These are phyloP conservation scores for Pelvicachromis taeniatus DNA, from an alignment of 2,113 vertebrate species.

Conservation along the genomic window DNA sequence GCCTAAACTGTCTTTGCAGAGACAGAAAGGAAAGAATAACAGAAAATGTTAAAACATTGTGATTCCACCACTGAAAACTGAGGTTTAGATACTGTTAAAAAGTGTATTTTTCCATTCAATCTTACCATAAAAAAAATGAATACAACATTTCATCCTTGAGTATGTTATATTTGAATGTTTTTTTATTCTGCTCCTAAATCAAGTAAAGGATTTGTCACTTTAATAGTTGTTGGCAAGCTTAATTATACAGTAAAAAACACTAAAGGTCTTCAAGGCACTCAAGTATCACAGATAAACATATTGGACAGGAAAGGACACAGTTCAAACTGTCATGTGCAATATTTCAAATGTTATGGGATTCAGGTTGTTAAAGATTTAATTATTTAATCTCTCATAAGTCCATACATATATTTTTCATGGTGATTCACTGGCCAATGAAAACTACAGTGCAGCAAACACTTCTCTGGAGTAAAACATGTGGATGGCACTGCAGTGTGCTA, in stretches of 20 bases:
- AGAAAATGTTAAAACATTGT: background rate
- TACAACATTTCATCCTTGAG: background rate
- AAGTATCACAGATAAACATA: constrained; percentile 37
- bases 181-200: constrained; percentile 6
- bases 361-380: constrained; percentile 16
- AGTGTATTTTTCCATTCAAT: background rate
- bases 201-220: constrained; percentile 20
- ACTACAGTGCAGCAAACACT: background rate
- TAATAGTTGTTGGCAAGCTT: constrained; percentile 13
- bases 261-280: constrained; percentile 11
- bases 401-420: background rate
- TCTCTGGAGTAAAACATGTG: background rate
- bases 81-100: background rate
- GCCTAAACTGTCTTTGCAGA: background rate
- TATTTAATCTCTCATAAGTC: constrained; percentile 5
- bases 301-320: constrained; percentile 33
- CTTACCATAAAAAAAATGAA: background rate
- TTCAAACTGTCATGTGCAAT: background rate
- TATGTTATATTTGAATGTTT: background rate
- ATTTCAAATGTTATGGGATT: background rate
- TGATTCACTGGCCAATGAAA: constrained; percentile 1
- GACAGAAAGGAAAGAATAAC: too few species aligned
- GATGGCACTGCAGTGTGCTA: background rate
- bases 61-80: background rate
- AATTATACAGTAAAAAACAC: constrained; percentile 23